Evolutionary conservation across 2,888 invertebrate genomes (phyloP).

Genomic region (Apodemia duryi): DNA sequence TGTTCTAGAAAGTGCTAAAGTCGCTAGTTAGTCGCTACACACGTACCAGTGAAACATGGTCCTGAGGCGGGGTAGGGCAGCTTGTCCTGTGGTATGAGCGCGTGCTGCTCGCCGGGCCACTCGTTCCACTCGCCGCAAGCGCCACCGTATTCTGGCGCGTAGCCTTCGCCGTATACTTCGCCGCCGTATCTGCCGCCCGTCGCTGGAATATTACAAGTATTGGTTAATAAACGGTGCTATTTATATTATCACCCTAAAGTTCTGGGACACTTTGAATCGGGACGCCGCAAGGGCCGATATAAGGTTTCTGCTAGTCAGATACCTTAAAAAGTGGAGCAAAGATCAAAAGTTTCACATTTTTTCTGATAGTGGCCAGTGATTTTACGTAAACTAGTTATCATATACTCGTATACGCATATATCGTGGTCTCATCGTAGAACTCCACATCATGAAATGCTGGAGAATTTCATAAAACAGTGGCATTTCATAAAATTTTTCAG

Average conservation of each 20-base stretch:
- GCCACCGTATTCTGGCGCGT: conserved; percentile 69
- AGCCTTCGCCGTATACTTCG: conserved; percentile 67
- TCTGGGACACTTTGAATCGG: too few species aligned
- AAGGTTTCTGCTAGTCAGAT: too few species aligned
- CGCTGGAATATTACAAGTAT: conserved; percentile 38
- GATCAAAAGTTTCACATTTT: too few species aligned
- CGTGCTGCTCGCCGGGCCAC: conserved; percentile 71
- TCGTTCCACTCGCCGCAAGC: conserved; percentile 71
- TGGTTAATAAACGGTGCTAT: neutral
- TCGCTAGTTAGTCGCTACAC: neutral
- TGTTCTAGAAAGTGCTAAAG: neutral
- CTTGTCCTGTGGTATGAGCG: conserved; percentile 72
- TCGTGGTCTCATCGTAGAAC: too few species aligned
- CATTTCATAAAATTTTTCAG: too few species aligned
- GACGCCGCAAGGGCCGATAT: too few species aligned
- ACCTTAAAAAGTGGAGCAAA: too few species aligned
- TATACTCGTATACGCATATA: too few species aligned
- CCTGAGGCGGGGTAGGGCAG: conserved; percentile 75
- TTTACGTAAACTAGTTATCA: too few species aligned
- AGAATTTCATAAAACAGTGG: too few species aligned
- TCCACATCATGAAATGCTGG: too few species aligned
- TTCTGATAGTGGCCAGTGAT: too few species aligned
- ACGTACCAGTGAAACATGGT: conserved; percentile 81
- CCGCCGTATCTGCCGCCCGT: conserved; percentile 65
- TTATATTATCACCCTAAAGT: neutral